Base-by-base conservation (phyloP, 37 sponge, comb jelly and placozoan species). In the Crambe crambe region DNA sequence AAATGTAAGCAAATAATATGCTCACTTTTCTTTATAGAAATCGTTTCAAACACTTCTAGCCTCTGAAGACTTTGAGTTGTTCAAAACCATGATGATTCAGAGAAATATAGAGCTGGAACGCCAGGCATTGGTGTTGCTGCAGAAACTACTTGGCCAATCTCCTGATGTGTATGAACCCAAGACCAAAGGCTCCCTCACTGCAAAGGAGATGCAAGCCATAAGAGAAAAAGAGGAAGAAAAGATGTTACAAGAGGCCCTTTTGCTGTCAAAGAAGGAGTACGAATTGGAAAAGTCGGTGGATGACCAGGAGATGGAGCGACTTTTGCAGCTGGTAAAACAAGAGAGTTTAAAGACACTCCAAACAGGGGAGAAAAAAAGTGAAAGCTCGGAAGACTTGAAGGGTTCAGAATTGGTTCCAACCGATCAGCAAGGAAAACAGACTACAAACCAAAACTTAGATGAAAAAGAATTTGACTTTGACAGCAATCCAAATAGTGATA, bases 31-130 rank as follows among this genome's bases (percentile, higher is more conserved):
- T 59, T 12, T 76, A 22, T 42, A 94, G 95, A 65, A 84, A 21
- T 64, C 81, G 58, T 82, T 91, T 44, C 74, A 90, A 40, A 68
- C 65, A 27, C 63, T 95, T 10, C 30, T 78, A 26, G 93, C 96
- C 29, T 90, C 83, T 39, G 90, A 92, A 4, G 87, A 95, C 54
- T 92, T 87, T 69, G 73, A 83, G 5, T 21, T 83, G 54, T 95
- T 95, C 75, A 95, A 92, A 30, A 21, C 43, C 15, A 74, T 89
- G 30, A 93, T 95, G 96, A 88, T 87, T 23, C 72, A 83, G 27
- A 76, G 75, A 31, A 93, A 95, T 42, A 82, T 70, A 44, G 94
- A 89, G 22, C 83, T 95, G 25, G 86, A 95, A 38, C 37, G 61
- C 31, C 77, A 91, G 44, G 95, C 89, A 39, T 26, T 85, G n/a